Evolutionary conservation across 2,797 vertebrate species (phyloP), one percentile per base, ranked within the genome.

Genomic region (Enoplosus armatus): DNA sequence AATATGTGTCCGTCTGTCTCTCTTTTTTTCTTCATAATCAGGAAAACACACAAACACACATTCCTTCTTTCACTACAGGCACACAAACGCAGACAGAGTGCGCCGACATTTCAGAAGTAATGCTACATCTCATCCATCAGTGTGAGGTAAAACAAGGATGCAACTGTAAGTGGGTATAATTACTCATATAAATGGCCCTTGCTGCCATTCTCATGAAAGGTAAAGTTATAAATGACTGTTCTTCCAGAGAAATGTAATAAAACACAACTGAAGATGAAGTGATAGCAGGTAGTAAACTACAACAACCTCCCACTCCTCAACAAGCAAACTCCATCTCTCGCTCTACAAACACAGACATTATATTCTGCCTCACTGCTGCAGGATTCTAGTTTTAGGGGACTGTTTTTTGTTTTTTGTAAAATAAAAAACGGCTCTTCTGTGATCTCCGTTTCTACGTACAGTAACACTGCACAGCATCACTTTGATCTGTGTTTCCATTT

Each of bases 131-230:
- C 86, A 90, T 91, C 85, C 79, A 87, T 92, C 90, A 90, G 79
- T 6, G 65, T 58, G 82, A 89, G 75, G 58, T 80, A 87, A 89
- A 90, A 86, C 79, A 74, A 84, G 82, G 75, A 91, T 87, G 84
- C 80, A 86, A 80, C 71, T 86, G 81, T 89, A 83, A 93, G 79
- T 85, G 80, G 74, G 80, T 80, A 77, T 90, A 91, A 91, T 93
- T 89, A 90, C 81, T 90, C 85, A 90, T 60, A 83, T 69, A 86
- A 93, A 92, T 85, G 73, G 61, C 74, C 75, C 64, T 54, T 10
- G 43, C 79, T 80, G 86, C 75, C 89, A 90, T 90, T 85, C 71
- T 92, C 79, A 79, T 90, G 90, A 89, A 90, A 85, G 80, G 63
- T 75, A 84, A 86, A 80, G 71, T 75, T 89, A 90, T 80, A 87